Base-by-base conservation (phyloP, 2,113 vertebrate species). In the Hyperopisus bebe region DNA sequence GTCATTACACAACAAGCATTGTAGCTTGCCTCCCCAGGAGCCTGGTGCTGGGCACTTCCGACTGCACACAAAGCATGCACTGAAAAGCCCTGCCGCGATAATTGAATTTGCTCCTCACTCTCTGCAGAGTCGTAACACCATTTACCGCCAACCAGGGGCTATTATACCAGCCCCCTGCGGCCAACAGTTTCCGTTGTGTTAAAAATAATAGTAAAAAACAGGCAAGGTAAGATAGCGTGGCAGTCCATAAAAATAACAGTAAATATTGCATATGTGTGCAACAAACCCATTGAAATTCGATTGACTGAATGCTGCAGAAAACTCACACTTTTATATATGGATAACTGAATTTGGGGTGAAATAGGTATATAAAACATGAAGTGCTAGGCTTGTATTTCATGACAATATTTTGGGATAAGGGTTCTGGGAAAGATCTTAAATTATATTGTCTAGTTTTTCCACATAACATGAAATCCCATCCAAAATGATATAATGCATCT, bases 131-230 rank as follows among this genome's bases (percentile, higher is more conserved):
- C 80, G 90, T 88, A 92, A 90, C 90, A 80, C 90, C 90, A 92
- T 91, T 91, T 90, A 89, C 91, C 90, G 89, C 90, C 91, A 90
- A 91, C 90, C 90, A 90, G 82, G 74, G 74, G 90, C 92, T 91
- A 91, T 90, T 91, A 92, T 90, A 90, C 87, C 92, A 89, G 89
- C 89, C 90, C 89, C 91, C 90, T 50, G 74, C 51, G 87, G 88
- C 90, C 90, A 53, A 87, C 89, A 89, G 66, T 88, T 90, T 91
- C 91, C 90, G 50, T 89, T 88, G 50, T 87, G 58, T 62, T 48
- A 86, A 48, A 84, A 77, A 77, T 48, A 15, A 74, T 74, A 53
- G 48, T 85, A 80, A 90, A 39, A 50, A 53, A 77, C 27, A 74
- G 15, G n/a, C n/a, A 46, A 90, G 82, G 88, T 84, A 47, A 90